phyloP scores from a whole-genome alignment of 2,797 vertebrate species.

The Falco biarmicus region DNA sequence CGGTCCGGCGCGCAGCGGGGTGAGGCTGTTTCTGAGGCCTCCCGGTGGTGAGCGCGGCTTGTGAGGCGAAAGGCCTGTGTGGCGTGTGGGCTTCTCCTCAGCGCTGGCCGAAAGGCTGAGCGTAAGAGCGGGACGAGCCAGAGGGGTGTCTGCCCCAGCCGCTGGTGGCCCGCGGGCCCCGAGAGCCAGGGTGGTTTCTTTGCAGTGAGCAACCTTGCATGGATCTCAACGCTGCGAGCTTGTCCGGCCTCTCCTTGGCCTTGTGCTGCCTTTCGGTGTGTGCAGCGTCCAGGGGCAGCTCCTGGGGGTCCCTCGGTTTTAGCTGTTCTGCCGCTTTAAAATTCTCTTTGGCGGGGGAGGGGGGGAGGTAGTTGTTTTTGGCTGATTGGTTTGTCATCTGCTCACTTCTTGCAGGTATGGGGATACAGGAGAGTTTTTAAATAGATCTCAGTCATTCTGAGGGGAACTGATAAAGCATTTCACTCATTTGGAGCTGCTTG shows the following conservation, averaged over 20 bases:
- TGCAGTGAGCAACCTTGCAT: background rate
- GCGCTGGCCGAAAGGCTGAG: accelerated
- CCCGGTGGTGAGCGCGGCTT: background rate
- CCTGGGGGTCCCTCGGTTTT: no score
- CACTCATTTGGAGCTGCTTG: background rate
- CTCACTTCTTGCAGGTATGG: background rate
- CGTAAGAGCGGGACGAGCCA: background rate
- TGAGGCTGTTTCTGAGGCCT: background rate
- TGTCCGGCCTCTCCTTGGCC: accelerated
- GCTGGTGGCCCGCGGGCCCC: background rate
- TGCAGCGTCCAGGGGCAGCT: background rate
- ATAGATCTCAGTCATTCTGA: background rate
- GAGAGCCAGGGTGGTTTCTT: background rate
- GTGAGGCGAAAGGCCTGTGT: background rate
- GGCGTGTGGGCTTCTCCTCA: background rate
- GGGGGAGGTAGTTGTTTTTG: background rate
- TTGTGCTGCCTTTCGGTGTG: background rate
- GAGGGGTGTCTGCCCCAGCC: background rate
- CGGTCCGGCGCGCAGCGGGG: background rate
- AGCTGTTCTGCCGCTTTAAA: background rate
- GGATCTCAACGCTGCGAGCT: background rate
- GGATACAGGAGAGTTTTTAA: background rate
- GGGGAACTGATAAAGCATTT: background rate
- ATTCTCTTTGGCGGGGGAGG: no score
- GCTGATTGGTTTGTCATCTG: background rate